Percentiles rank a stretch among this genome's conserved stretches.
phyloP scores from a whole-genome alignment of 2,113 vertebrate genomes.

The Rhinoptilus africanus region DNA sequence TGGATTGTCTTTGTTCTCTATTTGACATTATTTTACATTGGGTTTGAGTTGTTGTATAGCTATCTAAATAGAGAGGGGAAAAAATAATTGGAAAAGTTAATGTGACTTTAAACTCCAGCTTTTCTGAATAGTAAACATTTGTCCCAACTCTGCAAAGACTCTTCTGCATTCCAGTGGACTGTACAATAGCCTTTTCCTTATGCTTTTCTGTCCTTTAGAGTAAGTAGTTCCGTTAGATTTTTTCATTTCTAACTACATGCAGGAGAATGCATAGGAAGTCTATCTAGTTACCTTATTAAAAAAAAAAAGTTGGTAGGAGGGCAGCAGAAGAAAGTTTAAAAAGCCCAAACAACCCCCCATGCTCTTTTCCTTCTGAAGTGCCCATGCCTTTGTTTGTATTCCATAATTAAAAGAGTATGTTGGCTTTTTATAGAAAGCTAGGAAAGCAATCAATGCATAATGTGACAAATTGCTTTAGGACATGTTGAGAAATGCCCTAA shows the following conservation, averaged over 20 bases:
- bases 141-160: background rate
- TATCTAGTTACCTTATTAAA: background rate
- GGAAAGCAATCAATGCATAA: slow-evolving; percentile 8
- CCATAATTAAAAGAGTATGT: slow-evolving; percentile 42
- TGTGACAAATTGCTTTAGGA: background rate
- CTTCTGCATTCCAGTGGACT: background rate
- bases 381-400: background rate
- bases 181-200: background rate
- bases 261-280: background rate
- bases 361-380: background rate
- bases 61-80: background rate
- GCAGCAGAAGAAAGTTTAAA: background rate
- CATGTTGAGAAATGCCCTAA: slow-evolving; percentile 4
- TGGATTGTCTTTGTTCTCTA: background rate
- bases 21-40: background rate
- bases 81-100: background rate
- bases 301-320: background rate
- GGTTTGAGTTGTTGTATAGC: background rate
- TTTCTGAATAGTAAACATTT: background rate
- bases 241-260: background rate
- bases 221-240: background rate
- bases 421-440: slow-evolving; percentile 26
- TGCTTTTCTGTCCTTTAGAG: background rate
- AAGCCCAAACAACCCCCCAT: rapidly evolving
- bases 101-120: background rate